phyloP scores from a whole-genome alignment of 2,888 invertebrate species.

The Euplexia lucipara region DNA sequence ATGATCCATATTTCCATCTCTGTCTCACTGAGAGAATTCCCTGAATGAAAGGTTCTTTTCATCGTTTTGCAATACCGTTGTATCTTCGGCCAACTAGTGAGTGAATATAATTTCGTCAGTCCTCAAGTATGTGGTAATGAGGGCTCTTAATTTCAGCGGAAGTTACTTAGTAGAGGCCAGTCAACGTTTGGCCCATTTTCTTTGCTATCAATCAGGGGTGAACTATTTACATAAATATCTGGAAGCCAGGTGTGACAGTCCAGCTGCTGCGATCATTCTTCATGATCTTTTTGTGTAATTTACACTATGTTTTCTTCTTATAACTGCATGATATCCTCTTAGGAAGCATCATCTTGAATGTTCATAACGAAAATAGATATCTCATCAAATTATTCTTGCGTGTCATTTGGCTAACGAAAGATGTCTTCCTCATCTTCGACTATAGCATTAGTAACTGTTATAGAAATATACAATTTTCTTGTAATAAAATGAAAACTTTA shows the following conservation, averaged over 20 bases:
- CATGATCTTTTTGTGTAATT: constrained; percentile 50
- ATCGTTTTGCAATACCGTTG: constrained; percentile 87
- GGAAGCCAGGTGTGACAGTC: constrained; percentile 53
- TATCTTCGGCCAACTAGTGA: constrained; percentile 84
- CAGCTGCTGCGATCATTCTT: constrained; percentile 48
- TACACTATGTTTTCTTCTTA: constrained; percentile 33
- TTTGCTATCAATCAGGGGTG: constrained; percentile 57
- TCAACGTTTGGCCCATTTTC: constrained; percentile 63
- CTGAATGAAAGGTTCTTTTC: constrained; percentile 87
- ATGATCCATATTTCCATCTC: constrained; percentile 72
- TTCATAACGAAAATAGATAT: constrained; percentile 7
- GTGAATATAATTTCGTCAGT: constrained; percentile 86
- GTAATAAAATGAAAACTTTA: constrained; percentile 39
- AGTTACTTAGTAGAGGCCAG: constrained; percentile 58
- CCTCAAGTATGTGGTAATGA: constrained; percentile 76
- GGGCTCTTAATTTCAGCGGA: constrained; percentile 66
- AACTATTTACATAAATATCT: constrained; percentile 55
- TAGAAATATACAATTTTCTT: constrained; percentile 17
- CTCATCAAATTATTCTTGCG: constrained; percentile 2
- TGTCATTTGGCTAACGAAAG: constrained; percentile 23
- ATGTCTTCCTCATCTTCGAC: constrained; percentile 34
- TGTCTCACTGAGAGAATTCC: constrained; percentile 79
- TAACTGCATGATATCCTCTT: constrained; percentile 4
- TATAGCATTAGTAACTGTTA: constrained; percentile 7
- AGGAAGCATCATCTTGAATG: constrained; percentile 12